Evolutionary conservation across 1,140 invertebrate genomes (phyloP), one percentile per base, ranked within the genome.

Genomic region (Panagrolaimus sp.): DNA sequence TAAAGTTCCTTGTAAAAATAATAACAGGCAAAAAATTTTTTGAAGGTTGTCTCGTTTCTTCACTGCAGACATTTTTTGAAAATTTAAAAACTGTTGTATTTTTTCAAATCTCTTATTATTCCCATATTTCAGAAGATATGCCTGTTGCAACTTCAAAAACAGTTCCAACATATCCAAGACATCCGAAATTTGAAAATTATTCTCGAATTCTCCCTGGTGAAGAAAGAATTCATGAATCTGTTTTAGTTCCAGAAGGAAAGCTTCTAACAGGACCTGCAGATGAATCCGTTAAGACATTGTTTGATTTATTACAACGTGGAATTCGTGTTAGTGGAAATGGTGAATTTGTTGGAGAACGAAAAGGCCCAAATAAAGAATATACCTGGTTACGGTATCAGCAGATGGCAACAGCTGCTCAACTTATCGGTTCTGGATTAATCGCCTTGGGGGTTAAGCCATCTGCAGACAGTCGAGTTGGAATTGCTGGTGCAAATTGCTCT

Each of bases 401-500:
- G 44, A 74, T 71, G 8, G 42, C 71, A 11, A 63, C 67, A 23
- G 47, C 57, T 13, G 68, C 74, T 14, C 47, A 71, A 4, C 25
- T 53, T 7, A 61, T 76, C 16, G 75, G 75, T 8, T 73, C 71
- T 1, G 75, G 45, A 7, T 42, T 76, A 13, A 13, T 74, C 16
- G 38, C 31, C 14, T 16, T 68, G 1, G 75, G 72, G n/a, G 27
- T 68, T 31, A 45, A 72, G 16, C 16, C 75, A 3, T 65, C 68
- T 16, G 57, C 70, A 46, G 47, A 62, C 23, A 72, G 72, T n/a
- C 43, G 65, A 14, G 71, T 70, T 42, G 75, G 72, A 48, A 51
- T 77, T 38, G 69, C 69, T 25, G 75, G 75, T 11, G 66, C 75
- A 23, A 72, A 77, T 57, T 77, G 69, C 1, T 45, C 67, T 9